phyloP scores from a whole-genome alignment of 2,888 invertebrate genomes.

The Gari tellinella region DNA sequence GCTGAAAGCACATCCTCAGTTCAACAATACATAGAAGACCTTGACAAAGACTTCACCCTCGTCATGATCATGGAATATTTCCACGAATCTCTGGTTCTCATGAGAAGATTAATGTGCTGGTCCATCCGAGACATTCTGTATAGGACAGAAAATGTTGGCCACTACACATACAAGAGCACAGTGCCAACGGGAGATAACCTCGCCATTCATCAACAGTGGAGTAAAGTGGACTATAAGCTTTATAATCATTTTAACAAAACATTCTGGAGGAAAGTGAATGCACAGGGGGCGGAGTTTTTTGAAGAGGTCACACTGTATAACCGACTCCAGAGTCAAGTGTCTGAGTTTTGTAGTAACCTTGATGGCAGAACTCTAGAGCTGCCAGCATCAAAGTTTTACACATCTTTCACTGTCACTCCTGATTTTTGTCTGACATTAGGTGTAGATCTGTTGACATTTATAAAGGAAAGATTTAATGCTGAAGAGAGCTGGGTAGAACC shows the following conservation, averaged over 20 bases:
- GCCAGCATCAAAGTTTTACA: conserved; percentile 52
- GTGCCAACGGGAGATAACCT: conserved; percentile 38
- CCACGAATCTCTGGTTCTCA: conserved; percentile 81
- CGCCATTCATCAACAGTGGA: conserved; percentile 72
- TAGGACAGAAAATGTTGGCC: conserved; percentile 64
- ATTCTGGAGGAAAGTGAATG: conserved; percentile 74
- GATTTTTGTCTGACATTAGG: conserved; percentile 64
- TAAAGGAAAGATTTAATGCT: conserved; percentile 55
- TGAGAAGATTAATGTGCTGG: conserved; percentile 83
- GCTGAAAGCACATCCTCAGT: conserved; percentile 56
- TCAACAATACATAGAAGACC: conserved; percentile 65
- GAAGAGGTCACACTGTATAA: conserved; percentile 66
- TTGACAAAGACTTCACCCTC: conserved; percentile 78
- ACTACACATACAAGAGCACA: conserved; percentile 51
- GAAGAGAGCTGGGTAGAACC: conserved; percentile 39
- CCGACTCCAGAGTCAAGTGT: conserved; percentile 52
- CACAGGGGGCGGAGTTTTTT: conserved; percentile 68
- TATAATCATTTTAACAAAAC: conserved; percentile 80
- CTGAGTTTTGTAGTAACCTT: conserved; percentile 26
- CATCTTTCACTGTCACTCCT: conserved; percentile 57
- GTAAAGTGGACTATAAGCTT: conserved; percentile 76
- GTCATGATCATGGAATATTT: conserved; percentile 83
- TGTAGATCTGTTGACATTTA: conserved; percentile 47
- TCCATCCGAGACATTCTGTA: conserved; percentile 79
- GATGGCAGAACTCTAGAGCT: conserved; percentile 25